These are phyloP conservation scores for Cyprinodon tularosa DNA, from an alignment of 2,113 vertebrate genomes.

Conservation along the genomic window DNA sequence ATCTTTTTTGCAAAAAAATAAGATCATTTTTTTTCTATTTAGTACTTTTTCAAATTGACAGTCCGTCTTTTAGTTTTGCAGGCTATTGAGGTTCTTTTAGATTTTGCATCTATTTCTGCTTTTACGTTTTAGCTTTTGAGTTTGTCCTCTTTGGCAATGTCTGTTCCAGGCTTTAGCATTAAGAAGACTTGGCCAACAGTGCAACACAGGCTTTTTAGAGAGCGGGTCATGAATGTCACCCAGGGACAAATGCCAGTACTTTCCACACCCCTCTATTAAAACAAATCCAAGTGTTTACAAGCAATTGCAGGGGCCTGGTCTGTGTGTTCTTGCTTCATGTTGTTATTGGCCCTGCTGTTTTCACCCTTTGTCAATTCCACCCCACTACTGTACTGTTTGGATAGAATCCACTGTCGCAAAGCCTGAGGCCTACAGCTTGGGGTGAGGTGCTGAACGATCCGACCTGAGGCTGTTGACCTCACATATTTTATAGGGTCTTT, in stretches of 20 bases:
- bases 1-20: background rate
- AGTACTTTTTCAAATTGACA: background rate
- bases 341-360: conserved; percentile 19
- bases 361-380: conserved; percentile 18
- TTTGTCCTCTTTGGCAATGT: background rate
- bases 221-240: background rate
- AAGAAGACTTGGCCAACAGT: background rate
- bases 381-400: conserved; percentile 41
- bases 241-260: background rate
- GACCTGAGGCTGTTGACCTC: conserved; percentile 60
- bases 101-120: background rate
- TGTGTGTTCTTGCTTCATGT: conserved; percentile 27
- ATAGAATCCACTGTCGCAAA: conserved; percentile 43
- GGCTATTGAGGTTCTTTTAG: background rate
- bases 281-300: conserved; percentile 20
- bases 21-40: no score
- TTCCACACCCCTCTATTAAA: conserved; percentile 21
- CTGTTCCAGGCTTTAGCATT: background rate
- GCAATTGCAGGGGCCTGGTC: conserved; percentile 21
- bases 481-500: conserved; percentile 70
- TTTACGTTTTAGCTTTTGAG: background rate
- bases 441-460: conserved; percentile 46
- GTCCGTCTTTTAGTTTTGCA: background rate
- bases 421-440: conserved; percentile 8
- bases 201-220: background rate